Conservation (phyloP, 2,888 invertebrate species). For the Gasteruption jaculator region DNA sequence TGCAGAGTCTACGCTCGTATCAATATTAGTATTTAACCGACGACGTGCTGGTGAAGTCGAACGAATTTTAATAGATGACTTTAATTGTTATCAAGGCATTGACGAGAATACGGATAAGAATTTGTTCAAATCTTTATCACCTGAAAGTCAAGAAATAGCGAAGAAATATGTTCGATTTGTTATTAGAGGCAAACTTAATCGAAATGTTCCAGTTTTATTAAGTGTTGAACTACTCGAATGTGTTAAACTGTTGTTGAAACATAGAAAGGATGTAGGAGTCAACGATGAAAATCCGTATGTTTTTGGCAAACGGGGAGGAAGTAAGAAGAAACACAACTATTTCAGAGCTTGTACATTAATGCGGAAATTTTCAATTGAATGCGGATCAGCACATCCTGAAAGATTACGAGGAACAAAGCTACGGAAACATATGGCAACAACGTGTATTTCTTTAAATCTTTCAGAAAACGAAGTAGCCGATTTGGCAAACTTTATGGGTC, state of each 20-base stretch:
- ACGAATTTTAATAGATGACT: constrained; percentile 17
- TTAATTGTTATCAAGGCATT: constrained; percentile 12
- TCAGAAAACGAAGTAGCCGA: constrained; percentile 12
- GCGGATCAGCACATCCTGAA: constrained; percentile 15
- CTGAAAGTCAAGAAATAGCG: constrained; percentile 8
- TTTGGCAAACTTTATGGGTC: constrained; percentile 18
- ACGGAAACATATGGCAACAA: constrained; percentile 19
- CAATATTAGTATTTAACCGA: constrained; percentile 23
- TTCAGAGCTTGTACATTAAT: constrained; percentile 9
- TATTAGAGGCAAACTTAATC: constrained; percentile 19
- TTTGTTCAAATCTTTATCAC: constrained; percentile 10
- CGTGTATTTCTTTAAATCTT: constrained; percentile 15
- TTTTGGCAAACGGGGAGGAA: constrained; percentile 15
- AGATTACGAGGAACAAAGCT: constrained; percentile 15
- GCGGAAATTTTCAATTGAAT: constrained; percentile 10
- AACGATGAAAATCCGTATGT: constrained; percentile 16
- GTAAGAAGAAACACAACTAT: background rate
- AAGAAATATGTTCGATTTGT: constrained; percentile 20
- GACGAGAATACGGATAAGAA: constrained; percentile 11
- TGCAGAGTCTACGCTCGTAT: constrained; percentile 8
- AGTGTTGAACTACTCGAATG: constrained; percentile 2
- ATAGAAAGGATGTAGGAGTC: constrained; percentile 15
- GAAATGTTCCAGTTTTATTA: constrained; percentile 21
- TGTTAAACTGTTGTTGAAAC: constrained; percentile 11
- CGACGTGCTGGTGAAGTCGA: constrained; percentile 23